Evolutionary conservation across 2,113 vertebrate species (phyloP).

Genomic region (Zootoca vivipara): DNA sequence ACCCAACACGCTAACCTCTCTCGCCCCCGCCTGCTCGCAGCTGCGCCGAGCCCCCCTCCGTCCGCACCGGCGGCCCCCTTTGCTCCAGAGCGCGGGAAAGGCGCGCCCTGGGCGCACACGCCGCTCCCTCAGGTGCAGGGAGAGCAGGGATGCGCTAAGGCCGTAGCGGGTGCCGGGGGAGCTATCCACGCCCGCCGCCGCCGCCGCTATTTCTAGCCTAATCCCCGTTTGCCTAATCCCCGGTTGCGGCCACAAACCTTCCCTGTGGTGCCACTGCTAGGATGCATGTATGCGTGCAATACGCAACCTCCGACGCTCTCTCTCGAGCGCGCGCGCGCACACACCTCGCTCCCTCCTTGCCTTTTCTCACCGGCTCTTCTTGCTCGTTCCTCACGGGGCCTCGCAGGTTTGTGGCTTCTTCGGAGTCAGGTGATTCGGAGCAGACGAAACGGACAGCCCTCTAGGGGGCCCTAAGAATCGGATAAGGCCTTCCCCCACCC

Average conservation of each 20-base stretch:
- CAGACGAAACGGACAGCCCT: slow-evolving; percentile 55
- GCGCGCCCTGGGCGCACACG: slow-evolving; percentile 10
- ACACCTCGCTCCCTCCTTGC: slow-evolving; percentile 19
- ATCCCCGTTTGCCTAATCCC: slow-evolving; percentile 12
- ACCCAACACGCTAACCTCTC: neutral
- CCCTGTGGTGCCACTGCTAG: neutral
- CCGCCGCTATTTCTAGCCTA: slow-evolving; percentile 31
- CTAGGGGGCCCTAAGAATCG: slow-evolving; percentile 16
- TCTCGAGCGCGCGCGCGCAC: neutral
- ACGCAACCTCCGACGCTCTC: neutral
- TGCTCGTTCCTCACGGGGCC: slow-evolving; percentile 1
- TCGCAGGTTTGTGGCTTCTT: slow-evolving; percentile 60
- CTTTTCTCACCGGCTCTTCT: slow-evolving; percentile 8
- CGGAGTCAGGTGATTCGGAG: slow-evolving; percentile 73
- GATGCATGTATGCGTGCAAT: neutral
- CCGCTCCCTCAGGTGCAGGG: slow-evolving; percentile 2
- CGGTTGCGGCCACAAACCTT: neutral
- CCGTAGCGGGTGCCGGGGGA: neutral
- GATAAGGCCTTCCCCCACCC: slow-evolving; percentile 23
- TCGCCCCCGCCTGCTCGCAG: neutral
- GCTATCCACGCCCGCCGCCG: slow-evolving; percentile 10
- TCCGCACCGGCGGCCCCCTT: slow-evolving; percentile 4
- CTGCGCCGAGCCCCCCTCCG: neutral
- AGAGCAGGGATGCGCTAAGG: neutral
- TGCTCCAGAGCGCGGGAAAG: neutral